Base-by-base conservation (phyloP, 2,797 vertebrate species). In the Glossophaga mutica region DNA sequence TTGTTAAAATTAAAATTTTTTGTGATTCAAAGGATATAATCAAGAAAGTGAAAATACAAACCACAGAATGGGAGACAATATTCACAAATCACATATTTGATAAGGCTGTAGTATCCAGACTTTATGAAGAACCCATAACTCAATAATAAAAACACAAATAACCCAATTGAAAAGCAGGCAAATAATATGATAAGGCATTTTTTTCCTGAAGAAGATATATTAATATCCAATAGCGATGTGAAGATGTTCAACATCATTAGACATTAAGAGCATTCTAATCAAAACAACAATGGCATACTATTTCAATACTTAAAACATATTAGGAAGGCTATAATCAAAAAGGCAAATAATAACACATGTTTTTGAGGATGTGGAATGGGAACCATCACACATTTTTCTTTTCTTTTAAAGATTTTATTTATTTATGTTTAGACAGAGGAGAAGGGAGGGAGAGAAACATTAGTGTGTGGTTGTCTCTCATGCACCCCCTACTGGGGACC, bases 111-210 rank as follows among this genome's bases (percentile, higher is more conserved):
- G 26, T 65, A 62, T 34, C 44, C 3, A 44, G 21, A 76, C 91
- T 83, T 85, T 82, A 59, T 29, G 76, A 95, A 84, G 24, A 74
- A 95, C 9, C 85, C 74, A 44, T 12, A 85, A 85, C 6, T 77
- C 52, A 92, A 67, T 29, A 70, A 94, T 77, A 68, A 95, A 90
- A 82, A 85, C 34, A 57, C 16, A 96, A 92, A 85, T 50, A 76
- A 76, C 4, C 21, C 50, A 90, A 85, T 37, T 83, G 55, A 83
- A 93, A 97, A 55, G 42, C 50, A 62, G 26, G 16, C 22, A 71
- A 95, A 92, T 92, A 32, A 37, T 71, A 12, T 68, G 6, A 78
- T 65, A 26, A 70, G 52, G 79, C 18, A 52, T 48, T 95, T 92
- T 92, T 79, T 55, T 39, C 39, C 39, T 37, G 85, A 86, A 91